Evolutionary conservation across 2,888 invertebrate species (phyloP).

Genomic region (Philhelius pedissequus): DNA sequence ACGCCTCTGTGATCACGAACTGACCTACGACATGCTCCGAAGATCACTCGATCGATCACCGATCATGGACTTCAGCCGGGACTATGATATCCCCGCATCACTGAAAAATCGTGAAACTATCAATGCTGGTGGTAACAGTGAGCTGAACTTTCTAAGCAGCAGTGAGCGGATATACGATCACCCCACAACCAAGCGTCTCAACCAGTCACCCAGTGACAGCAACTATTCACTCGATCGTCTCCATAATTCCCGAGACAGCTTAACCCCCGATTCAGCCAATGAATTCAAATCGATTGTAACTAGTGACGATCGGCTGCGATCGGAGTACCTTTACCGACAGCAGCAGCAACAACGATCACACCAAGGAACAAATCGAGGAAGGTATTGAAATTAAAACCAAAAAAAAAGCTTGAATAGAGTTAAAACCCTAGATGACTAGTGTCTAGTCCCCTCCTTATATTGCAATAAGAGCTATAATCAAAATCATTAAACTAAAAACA

Average conservation of each 20-base stretch:
- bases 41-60: constrained; percentile 76
- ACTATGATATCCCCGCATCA: constrained; percentile 74
- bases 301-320: constrained; percentile 65
- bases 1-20: constrained; percentile 77
- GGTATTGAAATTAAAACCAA: constrained; percentile 73
- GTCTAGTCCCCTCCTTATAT: constrained; percentile 67
- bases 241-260: constrained; percentile 66
- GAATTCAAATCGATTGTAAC: constrained; percentile 68
- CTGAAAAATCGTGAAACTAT: constrained; percentile 76
- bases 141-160: constrained; percentile 77
- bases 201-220: constrained; percentile 74
- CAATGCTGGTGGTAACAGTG: constrained; percentile 76
- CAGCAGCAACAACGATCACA: constrained; percentile 69
- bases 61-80: constrained; percentile 78
- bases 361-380: constrained; percentile 73
- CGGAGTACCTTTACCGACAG: constrained; percentile 72
- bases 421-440: constrained; percentile 65
- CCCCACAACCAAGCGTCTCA: constrained; percentile 72
- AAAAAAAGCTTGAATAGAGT: constrained; percentile 58
- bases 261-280: constrained; percentile 71
- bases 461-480: constrained; percentile 66
- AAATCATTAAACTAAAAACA: constrained; percentile 59
- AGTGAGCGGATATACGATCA: constrained; percentile 76
- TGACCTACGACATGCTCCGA: constrained; percentile 77
- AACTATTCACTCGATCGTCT: constrained; percentile 72